These are phyloP conservation scores for Smittia sp. DNA, from an alignment of 2,888 invertebrate genomes.

Conservation along the genomic window DNA sequence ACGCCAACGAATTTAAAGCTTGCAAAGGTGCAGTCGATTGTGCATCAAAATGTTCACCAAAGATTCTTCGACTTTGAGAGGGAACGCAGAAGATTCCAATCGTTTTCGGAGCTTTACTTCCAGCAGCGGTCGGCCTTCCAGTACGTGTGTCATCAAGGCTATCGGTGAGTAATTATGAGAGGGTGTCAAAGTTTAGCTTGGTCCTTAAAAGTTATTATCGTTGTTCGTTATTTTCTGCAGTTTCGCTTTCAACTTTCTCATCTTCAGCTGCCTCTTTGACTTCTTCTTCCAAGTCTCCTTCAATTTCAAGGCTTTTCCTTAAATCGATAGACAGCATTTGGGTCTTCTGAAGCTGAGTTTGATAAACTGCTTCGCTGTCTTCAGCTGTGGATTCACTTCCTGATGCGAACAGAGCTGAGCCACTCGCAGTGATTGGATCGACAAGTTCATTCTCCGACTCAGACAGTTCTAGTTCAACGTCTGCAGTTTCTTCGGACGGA, in stretches of 20 bases:
- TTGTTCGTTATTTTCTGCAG: too few relatives aligned
- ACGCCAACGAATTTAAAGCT: not conserved
- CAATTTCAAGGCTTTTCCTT: not conserved
- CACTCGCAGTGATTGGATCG: not conserved
- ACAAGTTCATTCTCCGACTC: not conserved
- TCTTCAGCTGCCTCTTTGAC: not conserved
- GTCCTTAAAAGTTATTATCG: not conserved
- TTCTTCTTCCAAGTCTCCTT: not conserved
- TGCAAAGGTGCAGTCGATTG: not conserved
- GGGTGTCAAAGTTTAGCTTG: not conserved
- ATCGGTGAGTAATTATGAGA: not conserved
- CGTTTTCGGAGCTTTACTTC: slow-evolving; percentile 51
- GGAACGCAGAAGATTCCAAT: slow-evolving; percentile 51
- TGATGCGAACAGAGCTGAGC: not conserved
- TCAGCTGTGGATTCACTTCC: not conserved
- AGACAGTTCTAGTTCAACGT: not conserved
- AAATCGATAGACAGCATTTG: slow-evolving; percentile 21
- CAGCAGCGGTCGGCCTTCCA: slow-evolving; percentile 52
- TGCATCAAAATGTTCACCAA: slow-evolving; percentile 35
- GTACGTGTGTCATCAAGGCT: slow-evolving; percentile 46
- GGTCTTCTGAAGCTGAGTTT: not conserved
- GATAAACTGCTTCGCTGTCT: not conserved
- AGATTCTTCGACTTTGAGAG: slow-evolving; percentile 46
- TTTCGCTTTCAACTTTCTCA: not conserved
- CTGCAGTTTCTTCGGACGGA: not conserved